Evolutionary conservation across 1,140 invertebrate genomes (phyloP).

Genomic region (Caenorhabditis briggsae): DNA sequence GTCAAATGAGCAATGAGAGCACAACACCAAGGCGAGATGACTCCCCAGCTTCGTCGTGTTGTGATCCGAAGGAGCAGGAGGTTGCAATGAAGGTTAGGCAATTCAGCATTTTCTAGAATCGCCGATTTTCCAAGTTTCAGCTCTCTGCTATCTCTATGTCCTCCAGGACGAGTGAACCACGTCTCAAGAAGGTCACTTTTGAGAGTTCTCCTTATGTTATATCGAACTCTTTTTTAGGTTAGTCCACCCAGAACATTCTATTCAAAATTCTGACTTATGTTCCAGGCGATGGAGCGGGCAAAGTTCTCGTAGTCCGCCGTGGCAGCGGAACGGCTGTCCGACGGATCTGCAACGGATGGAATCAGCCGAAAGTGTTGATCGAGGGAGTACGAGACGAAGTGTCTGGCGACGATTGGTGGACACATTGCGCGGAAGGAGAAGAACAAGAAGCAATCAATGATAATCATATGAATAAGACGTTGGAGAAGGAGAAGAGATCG

Average conservation of each 20-base stretch:
- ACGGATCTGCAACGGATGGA: conserved; percentile 4
- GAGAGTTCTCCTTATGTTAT: conserved; percentile 36
- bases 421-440: conserved; percentile 8
- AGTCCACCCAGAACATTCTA: neutral
- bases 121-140: neutral
- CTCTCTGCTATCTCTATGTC: conserved; percentile 16
- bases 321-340: conserved; percentile 47
- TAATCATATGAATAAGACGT: conserved; percentile 24
- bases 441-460: conserved; percentile 41
- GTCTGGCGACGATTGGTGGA: conserved; percentile 47
- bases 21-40: conserved; percentile 23
- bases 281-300: conserved; percentile 46
- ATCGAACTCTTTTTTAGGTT: conserved; percentile 49
- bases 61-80: conserved; percentile 6
- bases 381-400: neutral
- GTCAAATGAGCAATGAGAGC: conserved; percentile 52
- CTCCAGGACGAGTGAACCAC: conserved; percentile 17
- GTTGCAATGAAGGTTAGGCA: neutral
- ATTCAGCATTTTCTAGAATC: neutral
- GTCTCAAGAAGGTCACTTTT: conserved; percentile 18
- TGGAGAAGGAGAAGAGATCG: conserved; percentile 23
- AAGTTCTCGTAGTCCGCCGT: conserved; percentile 36
- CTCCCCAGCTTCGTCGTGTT: neutral
- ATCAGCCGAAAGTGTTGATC: conserved; percentile 29
- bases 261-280: no score